Evolutionary conservation across 2,797 vertebrate genomes (phyloP), one percentile per base, ranked within the genome.

Genomic region (Lithobates pipiens): DNA sequence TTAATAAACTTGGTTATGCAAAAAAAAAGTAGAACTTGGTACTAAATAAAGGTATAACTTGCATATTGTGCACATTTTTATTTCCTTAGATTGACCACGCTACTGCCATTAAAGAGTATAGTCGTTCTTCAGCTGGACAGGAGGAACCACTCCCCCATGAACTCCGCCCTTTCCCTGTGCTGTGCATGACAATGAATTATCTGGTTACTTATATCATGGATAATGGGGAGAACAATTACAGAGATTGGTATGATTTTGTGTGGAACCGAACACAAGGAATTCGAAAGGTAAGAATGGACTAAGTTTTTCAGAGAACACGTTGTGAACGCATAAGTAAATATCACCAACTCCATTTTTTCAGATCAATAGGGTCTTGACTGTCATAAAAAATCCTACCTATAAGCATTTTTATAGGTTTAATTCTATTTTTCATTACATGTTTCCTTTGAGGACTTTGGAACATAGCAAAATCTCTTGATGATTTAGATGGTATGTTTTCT

Each of bases 181-280:
- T 99, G 42, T 94, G 93, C 88, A 96, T 96, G 96, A 99, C 97
- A 82, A 99, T 99, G 98, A 95, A 99, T 91, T 99, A 99, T 86
- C 92, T 99, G 86, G 96, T 99, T 88, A 97, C 95, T 21, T 96
- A 95, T 89, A 96, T 99, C 88, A 95, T 99, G 96, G 97, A 99
- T 90, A 95, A 96, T 87, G 96, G 92, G 76, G 95, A 95, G 18
- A 95, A 96, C 54, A 97, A 93, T 89, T 96, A 94, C 83, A 89
- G 97, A 6, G 98, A 99, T 71, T 99, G 98, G 98, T 99, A 99
- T 2, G 98, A 99, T 93, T 99, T 99, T 91, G 97, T 99, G 34
- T 99, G 98, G 98, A 99, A 99, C 92, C 94, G 98, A 88, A 99
- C 97, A 10, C 96, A 98, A 11, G 96, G 96, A 36, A 97, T 99